Evolutionary conservation across 2,888 invertebrate species (phyloP).

Genomic region (Meloe dianella): DNA sequence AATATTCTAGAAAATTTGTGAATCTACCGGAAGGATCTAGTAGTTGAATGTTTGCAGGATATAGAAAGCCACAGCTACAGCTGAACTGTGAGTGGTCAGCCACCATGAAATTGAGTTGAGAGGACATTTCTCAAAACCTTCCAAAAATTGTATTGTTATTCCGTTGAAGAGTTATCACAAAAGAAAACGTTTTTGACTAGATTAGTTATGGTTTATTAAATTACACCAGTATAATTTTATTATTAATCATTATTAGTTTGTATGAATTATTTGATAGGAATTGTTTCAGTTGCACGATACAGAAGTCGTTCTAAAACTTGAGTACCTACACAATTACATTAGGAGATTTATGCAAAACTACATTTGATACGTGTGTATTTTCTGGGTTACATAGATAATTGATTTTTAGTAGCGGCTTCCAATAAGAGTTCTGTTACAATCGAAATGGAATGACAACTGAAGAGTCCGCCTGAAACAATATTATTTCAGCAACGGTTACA

Average conservation of each 20-base stretch:
- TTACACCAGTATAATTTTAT: neutral
- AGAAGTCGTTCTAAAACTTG: neutral
- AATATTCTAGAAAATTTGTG: slow-evolving; percentile 20
- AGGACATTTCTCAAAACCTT: slow-evolving; percentile 53
- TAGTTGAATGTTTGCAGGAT: slow-evolving; percentile 25
- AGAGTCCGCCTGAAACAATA: slow-evolving; percentile 27
- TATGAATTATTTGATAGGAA: neutral
- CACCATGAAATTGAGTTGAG: slow-evolving; percentile 57
- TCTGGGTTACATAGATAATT: too few species aligned
- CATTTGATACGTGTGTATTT: too few species aligned
- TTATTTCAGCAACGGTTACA: slow-evolving; percentile 23
- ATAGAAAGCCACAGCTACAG: slow-evolving; percentile 39
- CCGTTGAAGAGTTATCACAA: slow-evolving; percentile 8
- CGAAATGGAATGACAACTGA: neutral
- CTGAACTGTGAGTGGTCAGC: slow-evolving; percentile 51
- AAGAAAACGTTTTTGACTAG: neutral
- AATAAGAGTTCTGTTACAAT: neutral
- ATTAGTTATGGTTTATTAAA: neutral
- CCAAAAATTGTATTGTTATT: slow-evolving; percentile 32
- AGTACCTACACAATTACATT: too few species aligned
- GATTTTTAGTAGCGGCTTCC: too few species aligned
- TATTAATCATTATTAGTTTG: neutral
- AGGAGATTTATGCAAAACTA: too few species aligned
- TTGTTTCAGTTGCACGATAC: too few species aligned
- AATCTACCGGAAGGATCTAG: slow-evolving; percentile 17